Evolutionary conservation across 2,888 invertebrate genomes (phyloP), one percentile per base, ranked within the genome.

Genomic region (Tortricodes alternella): DNA sequence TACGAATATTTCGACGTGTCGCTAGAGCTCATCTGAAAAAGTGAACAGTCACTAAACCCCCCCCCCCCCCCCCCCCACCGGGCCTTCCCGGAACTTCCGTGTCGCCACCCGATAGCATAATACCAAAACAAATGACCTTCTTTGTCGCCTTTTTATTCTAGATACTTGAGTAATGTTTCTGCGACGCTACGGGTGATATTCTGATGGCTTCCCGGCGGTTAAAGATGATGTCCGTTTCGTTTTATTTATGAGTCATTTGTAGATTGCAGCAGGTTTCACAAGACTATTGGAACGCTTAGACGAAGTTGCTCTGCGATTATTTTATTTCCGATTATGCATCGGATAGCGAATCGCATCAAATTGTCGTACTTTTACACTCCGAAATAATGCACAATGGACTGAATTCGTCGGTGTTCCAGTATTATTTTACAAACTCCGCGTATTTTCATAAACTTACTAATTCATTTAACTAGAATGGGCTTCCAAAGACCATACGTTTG

Each of bases 41-140:
- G 78, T 66, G 73, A 73, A 74, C 68, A 65, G 70, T 71, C 68
- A 66, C 65, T 66, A 68, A 68, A 67, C 62, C 70, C 63, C 63
- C 65, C 58, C 66, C 64, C 63, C 63, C 65, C 58, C 66, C 64
- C 62, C 70, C 63, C 63, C 65, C 58, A 65, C 64, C 66, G 68
- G 67, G 61, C 65, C 62, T 70, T 63, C 61, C 61, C 59, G 62
- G 48, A 61, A 66, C 66, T 64, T 60, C 71, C 67, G 65, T 79
- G 76, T 71, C 70, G 71, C 75, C 65, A 70, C 67, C 77, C 77
- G 83, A 86, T 83, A 85, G 74, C 76, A 73, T 87, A 85, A 87
- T 85, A 83, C 86, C 82, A 71, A 84, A 87, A 87, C 85, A 84
- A 87, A 87, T 87, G 76, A 78, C 79, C 76, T 76, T 71, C 74